A percentile compares a stretch with the other conserved stretches of the same genome.
Conservation (phyloP, 1,140 invertebrate species). For the Procambarus virginalis region DNA sequence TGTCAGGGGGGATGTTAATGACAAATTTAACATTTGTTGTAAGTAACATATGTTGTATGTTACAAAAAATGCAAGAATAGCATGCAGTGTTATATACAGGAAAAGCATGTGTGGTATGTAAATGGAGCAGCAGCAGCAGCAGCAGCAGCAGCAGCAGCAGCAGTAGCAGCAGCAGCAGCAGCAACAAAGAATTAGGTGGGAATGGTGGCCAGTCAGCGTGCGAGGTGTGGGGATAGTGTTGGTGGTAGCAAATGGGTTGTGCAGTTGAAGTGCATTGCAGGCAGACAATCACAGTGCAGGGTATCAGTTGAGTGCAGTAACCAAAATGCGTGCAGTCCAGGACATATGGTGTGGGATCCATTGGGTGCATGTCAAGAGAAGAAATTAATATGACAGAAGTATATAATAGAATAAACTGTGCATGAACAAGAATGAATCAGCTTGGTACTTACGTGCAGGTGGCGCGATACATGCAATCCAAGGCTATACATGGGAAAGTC, state of each 20-base stretch:
- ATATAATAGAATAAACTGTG: neutral
- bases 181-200: neutral
- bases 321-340: constrained; percentile 27
- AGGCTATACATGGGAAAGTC: constrained; percentile 60
- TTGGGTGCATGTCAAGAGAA: constrained; percentile 36
- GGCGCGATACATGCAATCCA: constrained; percentile 65
- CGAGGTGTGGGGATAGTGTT: neutral
- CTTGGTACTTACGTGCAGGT: constrained; percentile 69
- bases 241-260: neutral
- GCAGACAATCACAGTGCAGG: neutral
- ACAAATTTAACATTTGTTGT: neutral
- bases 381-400: constrained; percentile 26
- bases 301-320: constrained; percentile 2
- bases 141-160: too few relatives aligned
- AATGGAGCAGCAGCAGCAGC: neutral
- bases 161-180: too few relatives aligned
- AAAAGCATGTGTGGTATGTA: neutral
- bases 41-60: neutral
- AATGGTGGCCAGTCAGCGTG: constrained; percentile 21
- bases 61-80: neutral
- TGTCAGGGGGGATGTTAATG: neutral
- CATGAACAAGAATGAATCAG: constrained; percentile 43
- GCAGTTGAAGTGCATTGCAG: neutral
- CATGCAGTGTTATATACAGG: neutral
- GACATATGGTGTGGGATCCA: constrained; percentile 33